Conservation (phyloP, 2,797 vertebrate genomes). For the Hybognathus amarus region DNA sequence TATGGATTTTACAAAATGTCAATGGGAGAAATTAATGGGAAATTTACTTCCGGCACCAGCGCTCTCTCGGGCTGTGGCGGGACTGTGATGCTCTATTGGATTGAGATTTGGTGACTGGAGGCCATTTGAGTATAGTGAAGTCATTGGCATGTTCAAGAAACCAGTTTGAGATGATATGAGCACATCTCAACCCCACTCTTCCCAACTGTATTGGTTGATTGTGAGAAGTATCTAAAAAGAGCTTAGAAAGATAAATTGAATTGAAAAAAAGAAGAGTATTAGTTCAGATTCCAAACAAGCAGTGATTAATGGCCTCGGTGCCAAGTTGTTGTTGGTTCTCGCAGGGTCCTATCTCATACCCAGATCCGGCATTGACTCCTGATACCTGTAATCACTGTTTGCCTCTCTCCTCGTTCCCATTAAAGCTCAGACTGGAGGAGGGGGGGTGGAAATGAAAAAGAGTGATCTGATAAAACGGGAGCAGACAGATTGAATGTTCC, state of each 20-base stretch:
- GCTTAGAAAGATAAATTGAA: slow-evolving; percentile 12
- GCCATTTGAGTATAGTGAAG: too few relatives aligned
- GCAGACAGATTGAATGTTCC: slow-evolving; percentile 56
- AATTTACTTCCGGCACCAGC: too few relatives aligned
- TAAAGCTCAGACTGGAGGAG: slow-evolving; percentile 48
- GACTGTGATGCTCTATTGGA: slow-evolving; percentile 56
- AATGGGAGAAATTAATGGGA: too few relatives aligned
- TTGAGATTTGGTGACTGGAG: slow-evolving; percentile 47
- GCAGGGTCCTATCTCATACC: slow-evolving; percentile 34
- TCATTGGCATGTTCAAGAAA: too few relatives aligned
- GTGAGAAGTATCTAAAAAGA: slow-evolving; percentile 8
- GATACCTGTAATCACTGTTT: slow-evolving; percentile 54
- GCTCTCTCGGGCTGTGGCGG: too few relatives aligned
- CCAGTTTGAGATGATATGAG: background rate
- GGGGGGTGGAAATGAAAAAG: slow-evolving; percentile 48
- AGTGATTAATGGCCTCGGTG: slow-evolving; percentile 51
- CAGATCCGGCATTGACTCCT: slow-evolving; percentile 41
- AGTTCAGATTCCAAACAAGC: slow-evolving; percentile 18
- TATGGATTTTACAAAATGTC: too few relatives aligned
- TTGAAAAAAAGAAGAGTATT: slow-evolving; percentile 12
- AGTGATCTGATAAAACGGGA: slow-evolving; percentile 58
- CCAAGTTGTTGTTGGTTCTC: slow-evolving; percentile 33
- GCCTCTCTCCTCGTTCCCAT: slow-evolving; percentile 41
- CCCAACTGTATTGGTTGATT: background rate
- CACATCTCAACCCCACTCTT: background rate